Base-by-base conservation (phyloP, 2,888 invertebrate species). In the Tetranychus truncatus region DNA sequence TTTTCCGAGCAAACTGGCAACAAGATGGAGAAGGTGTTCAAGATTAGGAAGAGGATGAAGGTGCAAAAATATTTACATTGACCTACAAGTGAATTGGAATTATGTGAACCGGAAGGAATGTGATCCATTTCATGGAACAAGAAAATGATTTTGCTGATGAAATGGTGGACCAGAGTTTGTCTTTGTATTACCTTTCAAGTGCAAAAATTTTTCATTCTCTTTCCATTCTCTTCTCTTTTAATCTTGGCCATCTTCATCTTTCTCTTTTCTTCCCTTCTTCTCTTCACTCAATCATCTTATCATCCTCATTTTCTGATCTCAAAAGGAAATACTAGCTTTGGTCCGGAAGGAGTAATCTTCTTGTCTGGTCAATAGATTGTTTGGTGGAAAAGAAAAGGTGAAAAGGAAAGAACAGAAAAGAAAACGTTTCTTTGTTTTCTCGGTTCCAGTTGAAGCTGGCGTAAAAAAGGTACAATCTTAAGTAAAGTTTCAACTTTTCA, bases 41-140 rank as follows among this genome's bases (percentile, higher is more conserved):
- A 34, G 34, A 34, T 34, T 34, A 34, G 34, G 34, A 34, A 34
- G 34, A 34, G 34, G 34, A 55, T 55, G 55, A 55, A 15, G 15
- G 55, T 15, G 15, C 9, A 55, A 55, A 55, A 55, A 55, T 55
- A 15, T 55, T 15, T 55, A 15, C 55, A 55, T 55, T 55, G 55
- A 55, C 55, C 55, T 55, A 55, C 55, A 55, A 55, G 55, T 55
- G 55, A 55, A 55, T 55, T 55, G 55, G 55, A 55, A 55, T 55
- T 15, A 15, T 55, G 9, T 55, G 55, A 15, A 15, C 55, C 55
- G 55, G 55, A 55, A 55, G 55, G 55, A 55, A 7, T 55, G 55
- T 55, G 55, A 55, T 55, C 55, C 55, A 55, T 55, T 55, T 55
- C 55, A 55, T 55, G 55, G 55, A 55, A 55, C 9, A 15, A 15